phyloP scores from a whole-genome alignment of 2,797 vertebrate genomes.

The Myioborus melanocephalus region DNA sequence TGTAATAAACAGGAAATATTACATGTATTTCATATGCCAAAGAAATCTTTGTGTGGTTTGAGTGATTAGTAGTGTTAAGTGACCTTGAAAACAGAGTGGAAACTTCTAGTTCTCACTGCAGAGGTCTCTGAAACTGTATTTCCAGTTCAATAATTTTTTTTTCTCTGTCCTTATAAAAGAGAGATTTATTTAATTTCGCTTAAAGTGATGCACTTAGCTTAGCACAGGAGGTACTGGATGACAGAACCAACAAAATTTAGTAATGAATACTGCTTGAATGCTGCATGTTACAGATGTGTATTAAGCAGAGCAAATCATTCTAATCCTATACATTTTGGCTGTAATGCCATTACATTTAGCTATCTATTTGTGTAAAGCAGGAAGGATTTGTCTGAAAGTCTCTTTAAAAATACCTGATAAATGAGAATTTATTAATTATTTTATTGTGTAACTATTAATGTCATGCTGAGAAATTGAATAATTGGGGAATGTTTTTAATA shows the following conservation, averaged over 20 bases:
- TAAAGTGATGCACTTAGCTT: neutral
- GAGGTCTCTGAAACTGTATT: neutral
- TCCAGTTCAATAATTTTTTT: neutral
- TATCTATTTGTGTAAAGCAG: neutral
- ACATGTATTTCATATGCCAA: neutral
- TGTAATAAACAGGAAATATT: neutral
- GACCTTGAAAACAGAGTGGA: neutral
- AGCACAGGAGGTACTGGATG: neutral
- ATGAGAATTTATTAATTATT: neutral
- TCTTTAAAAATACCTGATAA: neutral
- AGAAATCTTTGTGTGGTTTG: neutral
- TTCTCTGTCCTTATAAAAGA: neutral
- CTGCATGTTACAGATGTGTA: neutral
- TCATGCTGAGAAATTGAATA: neutral
- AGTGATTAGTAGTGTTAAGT: neutral
- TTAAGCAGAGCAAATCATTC: slow-evolving; percentile 3
- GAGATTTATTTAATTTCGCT: neutral
- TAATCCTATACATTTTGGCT: neutral
- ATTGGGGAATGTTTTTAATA: neutral
- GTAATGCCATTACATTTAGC: neutral
- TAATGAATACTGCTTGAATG: neutral
- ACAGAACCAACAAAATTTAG: neutral
- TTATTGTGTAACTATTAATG: neutral
- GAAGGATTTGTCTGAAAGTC: neutral
- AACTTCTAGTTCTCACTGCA: neutral